These are phyloP conservation scores for Pipistrellus pygmaeus DNA, from an alignment of 2,797 vertebrate genomes.

Conservation along the genomic window DNA sequence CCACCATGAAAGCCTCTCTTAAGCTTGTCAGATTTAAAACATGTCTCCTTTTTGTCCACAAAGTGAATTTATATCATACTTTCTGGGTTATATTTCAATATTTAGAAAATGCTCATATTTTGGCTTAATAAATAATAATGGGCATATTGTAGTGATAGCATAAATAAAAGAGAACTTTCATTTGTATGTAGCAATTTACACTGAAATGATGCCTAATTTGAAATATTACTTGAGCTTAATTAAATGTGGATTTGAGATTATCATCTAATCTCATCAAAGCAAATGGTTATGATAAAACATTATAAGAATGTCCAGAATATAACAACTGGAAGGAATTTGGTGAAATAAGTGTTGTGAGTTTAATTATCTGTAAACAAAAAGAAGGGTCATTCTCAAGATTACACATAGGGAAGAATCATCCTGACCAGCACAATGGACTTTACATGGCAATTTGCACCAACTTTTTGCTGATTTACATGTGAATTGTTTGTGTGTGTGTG, in stretches of 20 bases:
- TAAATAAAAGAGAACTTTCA: neutral
- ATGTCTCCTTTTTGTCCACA: neutral
- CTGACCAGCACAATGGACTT: neutral
- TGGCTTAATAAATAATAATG: neutral
- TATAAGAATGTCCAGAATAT: neutral
- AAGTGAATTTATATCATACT: neutral
- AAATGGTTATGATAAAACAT: neutral
- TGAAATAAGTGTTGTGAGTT: neutral
- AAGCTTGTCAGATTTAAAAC: neutral
- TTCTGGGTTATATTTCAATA: neutral
- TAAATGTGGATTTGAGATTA: neutral
- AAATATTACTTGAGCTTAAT: constrained; percentile 13
- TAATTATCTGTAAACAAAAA: neutral
- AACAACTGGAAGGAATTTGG: neutral
- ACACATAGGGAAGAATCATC: neutral
- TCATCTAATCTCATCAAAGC: neutral
- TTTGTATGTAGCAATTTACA: neutral
- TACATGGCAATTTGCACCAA: neutral
- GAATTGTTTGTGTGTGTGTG: neutral
- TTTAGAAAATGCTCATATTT: constrained; percentile 33
- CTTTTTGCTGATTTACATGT: neutral
- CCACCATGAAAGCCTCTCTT: neutral
- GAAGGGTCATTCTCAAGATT: neutral
- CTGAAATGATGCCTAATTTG: neutral
- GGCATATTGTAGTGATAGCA: neutral